Conservation (phyloP, 2,113 vertebrate genomes). For the Rhegmatorhina hoffmannsi region DNA sequence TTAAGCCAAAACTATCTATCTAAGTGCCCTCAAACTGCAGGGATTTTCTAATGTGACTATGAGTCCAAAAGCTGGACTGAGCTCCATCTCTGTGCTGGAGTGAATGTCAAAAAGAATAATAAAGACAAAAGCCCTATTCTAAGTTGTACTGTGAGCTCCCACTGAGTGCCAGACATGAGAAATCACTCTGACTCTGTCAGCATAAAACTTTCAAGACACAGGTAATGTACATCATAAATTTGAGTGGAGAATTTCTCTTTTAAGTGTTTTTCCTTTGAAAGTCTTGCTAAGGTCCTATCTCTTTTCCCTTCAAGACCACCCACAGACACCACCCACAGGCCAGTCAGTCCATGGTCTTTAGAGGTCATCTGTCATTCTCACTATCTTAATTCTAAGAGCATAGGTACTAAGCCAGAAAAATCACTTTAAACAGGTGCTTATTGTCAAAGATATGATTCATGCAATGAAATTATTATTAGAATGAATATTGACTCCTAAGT, state of each 20-base stretch:
- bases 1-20: not conserved
- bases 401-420: not conserved
- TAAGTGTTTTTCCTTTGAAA: constrained; percentile 31
- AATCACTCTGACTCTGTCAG: not conserved
- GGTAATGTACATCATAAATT: constrained; percentile 25
- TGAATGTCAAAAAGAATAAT: not conserved
- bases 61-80: constrained; percentile 9
- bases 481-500: not conserved
- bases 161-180: not conserved
- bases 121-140: not conserved
- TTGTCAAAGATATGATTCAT: not conserved
- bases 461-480: not conserved
- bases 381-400: not conserved
- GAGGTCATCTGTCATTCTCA: not conserved
- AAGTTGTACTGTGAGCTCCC: not conserved
- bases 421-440: not conserved
- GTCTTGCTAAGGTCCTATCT: not conserved
- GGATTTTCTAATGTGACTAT: not conserved
- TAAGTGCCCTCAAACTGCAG: not conserved
- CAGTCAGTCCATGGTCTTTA: not conserved
- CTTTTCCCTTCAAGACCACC: constrained; percentile 17
- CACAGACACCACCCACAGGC: not conserved
- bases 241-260: not conserved
- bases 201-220: constrained; percentile 12
- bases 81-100: not conserved